Conservation (phyloP, 2,113 vertebrate genomes). For the Pyxicephalus adspersus region DNA sequence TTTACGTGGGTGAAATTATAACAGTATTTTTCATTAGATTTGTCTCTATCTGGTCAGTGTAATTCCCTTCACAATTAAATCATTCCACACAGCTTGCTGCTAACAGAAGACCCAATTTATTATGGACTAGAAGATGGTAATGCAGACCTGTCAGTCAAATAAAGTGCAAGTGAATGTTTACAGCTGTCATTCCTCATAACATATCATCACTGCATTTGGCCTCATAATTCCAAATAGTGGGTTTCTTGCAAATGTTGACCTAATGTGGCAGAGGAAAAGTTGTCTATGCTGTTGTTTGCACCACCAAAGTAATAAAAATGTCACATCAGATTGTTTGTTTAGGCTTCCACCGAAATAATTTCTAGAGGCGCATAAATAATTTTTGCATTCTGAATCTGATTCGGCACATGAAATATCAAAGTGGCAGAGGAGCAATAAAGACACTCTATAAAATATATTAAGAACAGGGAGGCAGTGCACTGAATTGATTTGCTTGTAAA, state of each 20-base stretch:
- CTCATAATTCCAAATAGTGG: conserved; percentile 35
- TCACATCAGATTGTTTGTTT: conserved; percentile 32
- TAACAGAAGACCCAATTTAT: conserved; percentile 28
- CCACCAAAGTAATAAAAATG: conserved; percentile 47
- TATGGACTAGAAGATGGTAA: conserved; percentile 1
- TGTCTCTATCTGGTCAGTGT: not conserved
- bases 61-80: conserved; percentile 3
- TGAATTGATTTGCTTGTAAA: conserved; percentile 37
- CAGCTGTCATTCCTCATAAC: conserved; percentile 26
- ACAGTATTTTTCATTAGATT: conserved; percentile 4
- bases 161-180: conserved; percentile 30
- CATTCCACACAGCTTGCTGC: conserved; percentile 3
- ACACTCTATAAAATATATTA: conserved; percentile 36
- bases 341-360: conserved; percentile 42
- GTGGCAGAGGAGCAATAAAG: conserved; percentile 39
- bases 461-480: not conserved
- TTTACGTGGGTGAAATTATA: not conserved
- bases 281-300: conserved; percentile 2
- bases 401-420: conserved; percentile 38
- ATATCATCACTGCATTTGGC: not conserved
- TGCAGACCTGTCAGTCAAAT: not conserved
- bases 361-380: conserved; percentile 13
- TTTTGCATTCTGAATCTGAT: conserved; percentile 24
- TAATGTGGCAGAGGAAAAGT: conserved; percentile 38
- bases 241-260: conserved; percentile 40